These are phyloP conservation scores for Zygothrica quintamaculata DNA, from an alignment of 2,888 invertebrate genomes.

Conservation along the genomic window DNA sequence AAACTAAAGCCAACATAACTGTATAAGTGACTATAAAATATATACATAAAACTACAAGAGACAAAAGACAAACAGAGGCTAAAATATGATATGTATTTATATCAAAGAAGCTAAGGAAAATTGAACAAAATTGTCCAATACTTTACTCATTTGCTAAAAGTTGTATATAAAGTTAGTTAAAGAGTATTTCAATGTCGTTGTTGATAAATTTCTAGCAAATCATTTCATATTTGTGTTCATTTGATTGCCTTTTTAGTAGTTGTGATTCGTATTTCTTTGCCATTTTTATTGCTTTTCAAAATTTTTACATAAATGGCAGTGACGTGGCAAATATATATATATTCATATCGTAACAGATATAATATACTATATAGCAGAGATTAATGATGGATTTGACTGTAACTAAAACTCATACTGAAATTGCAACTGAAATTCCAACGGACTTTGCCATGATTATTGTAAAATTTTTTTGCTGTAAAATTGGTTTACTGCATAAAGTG, in stretches of 20 bases:
- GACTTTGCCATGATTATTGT: neutral
- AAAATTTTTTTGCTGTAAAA: no score
- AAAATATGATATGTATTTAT: no score
- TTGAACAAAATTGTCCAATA: no score
- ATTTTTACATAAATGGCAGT: neutral
- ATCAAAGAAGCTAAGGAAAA: no score
- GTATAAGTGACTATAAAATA: neutral
- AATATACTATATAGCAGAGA: neutral
- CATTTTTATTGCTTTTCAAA: neutral
- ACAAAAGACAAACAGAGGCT: no score
- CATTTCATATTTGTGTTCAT: neutral
- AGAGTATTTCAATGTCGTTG: no score
- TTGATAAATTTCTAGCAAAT: no score
- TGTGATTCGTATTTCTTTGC: neutral
- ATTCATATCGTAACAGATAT: no score
- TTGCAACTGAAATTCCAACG: neutral
- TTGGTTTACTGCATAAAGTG: slow-evolving; percentile 17
- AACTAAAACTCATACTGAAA: neutral
- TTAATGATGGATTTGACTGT: slow-evolving; percentile 44
- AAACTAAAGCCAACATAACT: neutral
- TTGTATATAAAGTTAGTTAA: no score
- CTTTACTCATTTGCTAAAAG: no score
- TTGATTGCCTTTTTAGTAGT: neutral
- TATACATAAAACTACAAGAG: no score
- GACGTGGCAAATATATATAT: neutral